Conservation (phyloP, 2,888 invertebrate genomes). For the Apodemia duryi region DNA sequence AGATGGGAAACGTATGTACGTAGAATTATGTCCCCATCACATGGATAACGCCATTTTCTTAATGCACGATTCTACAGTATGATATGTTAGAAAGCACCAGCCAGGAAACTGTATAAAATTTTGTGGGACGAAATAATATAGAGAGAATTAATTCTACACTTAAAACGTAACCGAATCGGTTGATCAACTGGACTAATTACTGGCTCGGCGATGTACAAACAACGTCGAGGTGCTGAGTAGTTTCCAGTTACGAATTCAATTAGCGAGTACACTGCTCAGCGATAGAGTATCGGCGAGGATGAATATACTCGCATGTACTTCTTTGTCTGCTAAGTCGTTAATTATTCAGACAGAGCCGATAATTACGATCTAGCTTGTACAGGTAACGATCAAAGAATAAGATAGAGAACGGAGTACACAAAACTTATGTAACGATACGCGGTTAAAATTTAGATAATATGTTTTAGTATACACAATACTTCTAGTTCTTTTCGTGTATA, state of each 20-base stretch:
- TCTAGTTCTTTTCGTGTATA: neutral
- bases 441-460: neutral
- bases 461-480: too few relatives aligned
- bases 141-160: neutral
- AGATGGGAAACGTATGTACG: too few relatives aligned
- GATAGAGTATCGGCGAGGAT: neutral
- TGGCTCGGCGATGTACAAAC: neutral
- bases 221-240: neutral
- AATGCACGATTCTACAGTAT: too few relatives aligned
- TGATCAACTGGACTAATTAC: neutral
- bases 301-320: constrained; percentile 6
- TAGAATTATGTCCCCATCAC: too few relatives aligned
- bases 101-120: too few relatives aligned
- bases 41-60: too few relatives aligned
- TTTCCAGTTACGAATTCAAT: constrained; percentile 13
- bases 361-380: neutral
- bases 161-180: neutral
- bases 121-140: neutral
- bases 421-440: neutral
- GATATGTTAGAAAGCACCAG: too few relatives aligned
- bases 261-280: neutral
- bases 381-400: neutral
- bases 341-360: constrained; percentile 4
- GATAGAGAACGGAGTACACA: neutral
- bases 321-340: neutral